Evolutionary conservation across 1,140 invertebrate genomes (phyloP).

Genomic region (Zaprionus inermis): DNA sequence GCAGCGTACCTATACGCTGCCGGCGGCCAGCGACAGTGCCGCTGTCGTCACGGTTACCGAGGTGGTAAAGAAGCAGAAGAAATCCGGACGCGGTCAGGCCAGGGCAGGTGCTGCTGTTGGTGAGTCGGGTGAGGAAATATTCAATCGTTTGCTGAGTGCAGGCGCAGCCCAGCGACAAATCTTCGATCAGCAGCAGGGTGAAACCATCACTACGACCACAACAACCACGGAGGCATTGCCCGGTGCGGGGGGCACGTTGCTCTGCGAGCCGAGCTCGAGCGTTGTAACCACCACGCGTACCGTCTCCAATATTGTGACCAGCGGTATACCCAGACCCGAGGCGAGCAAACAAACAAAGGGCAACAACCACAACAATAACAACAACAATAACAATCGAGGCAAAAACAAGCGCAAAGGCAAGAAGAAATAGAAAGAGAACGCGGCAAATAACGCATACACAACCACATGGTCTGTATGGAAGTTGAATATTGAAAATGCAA

Average conservation of each 20-base stretch:
- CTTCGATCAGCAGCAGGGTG: conserved; percentile 74
- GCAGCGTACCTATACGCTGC: conserved; percentile 50
- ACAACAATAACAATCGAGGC: conserved; percentile 41
- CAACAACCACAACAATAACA: conserved; percentile 48
- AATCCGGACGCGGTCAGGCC: too few relatives aligned
- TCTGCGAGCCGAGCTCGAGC: conserved; percentile 63
- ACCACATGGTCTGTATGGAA: conserved; percentile 64
- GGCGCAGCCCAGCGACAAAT: conserved; percentile 68
- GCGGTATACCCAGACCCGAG: conserved; percentile 70
- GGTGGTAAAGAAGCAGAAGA: conserved; percentile 63
- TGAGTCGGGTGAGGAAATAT: conserved; percentile 71
- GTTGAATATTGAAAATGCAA: background rate
- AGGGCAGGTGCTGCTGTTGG: background rate
- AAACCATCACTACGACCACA: conserved; percentile 78
- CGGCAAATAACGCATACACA: conserved; percentile 62
- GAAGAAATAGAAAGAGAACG: conserved; percentile 57
- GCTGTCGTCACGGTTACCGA: conserved; percentile 70
- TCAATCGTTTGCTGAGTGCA: conserved; percentile 67
- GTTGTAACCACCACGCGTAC: conserved; percentile 77
- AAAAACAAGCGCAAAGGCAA: conserved; percentile 76
- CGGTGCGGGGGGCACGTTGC: conserved; percentile 8
- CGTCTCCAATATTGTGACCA: conserved; percentile 77
- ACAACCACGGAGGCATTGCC: conserved; percentile 70
- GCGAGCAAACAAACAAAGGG: conserved; percentile 49
- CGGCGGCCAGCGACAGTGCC: conserved; percentile 51